These are phyloP conservation scores for Drosophila azteca DNA, from an alignment of 1,140 invertebrate species.

Conservation along the genomic window DNA sequence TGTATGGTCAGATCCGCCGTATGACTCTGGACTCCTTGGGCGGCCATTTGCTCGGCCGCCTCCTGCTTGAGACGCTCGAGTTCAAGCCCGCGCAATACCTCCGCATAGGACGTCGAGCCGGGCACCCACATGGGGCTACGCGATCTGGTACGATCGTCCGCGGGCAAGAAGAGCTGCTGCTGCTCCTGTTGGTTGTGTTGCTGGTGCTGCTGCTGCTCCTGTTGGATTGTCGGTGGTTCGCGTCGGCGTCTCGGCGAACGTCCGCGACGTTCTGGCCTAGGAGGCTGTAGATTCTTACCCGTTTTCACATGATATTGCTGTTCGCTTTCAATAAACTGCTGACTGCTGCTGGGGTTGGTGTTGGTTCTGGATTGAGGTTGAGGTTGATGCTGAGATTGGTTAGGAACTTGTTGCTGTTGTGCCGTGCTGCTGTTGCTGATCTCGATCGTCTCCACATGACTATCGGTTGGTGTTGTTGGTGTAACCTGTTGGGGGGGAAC, in stretches of 20 bases:
- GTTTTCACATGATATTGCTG: slow-evolving; percentile 49
- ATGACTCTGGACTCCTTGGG: slow-evolving; percentile 36
- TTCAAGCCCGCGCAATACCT: slow-evolving; percentile 88
- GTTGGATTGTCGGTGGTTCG: slow-evolving; percentile 28
- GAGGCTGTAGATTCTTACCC: slow-evolving; percentile 63
- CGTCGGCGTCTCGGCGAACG: slow-evolving; percentile 70
- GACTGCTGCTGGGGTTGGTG: slow-evolving; percentile 36
- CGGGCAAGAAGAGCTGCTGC: slow-evolving; percentile 61
- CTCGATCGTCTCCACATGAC: slow-evolving; percentile 12
- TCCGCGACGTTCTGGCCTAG: slow-evolving; percentile 67
- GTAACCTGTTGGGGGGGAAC: slow-evolving; percentile 22
- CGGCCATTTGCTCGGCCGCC: slow-evolving; percentile 52
- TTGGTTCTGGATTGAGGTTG: not conserved
- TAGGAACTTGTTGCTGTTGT: slow-evolving; percentile 46
- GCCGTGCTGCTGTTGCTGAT: slow-evolving; percentile 9
- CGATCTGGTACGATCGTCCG: slow-evolving; percentile 85
- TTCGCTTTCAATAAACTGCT: slow-evolving; percentile 64
- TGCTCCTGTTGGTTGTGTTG: slow-evolving; percentile 44
- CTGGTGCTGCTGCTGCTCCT: slow-evolving; percentile 24
- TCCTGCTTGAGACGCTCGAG: slow-evolving; percentile 56
- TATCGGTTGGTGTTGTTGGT: slow-evolving; percentile 21
- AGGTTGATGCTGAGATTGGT: slow-evolving; percentile 19
- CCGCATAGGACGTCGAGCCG: slow-evolving; percentile 90
- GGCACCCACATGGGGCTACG: slow-evolving; percentile 89
- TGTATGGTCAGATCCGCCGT: slow-evolving; percentile 61